Evolutionary conservation across 2,113 vertebrate species (phyloP).

Genomic region (Hypomesus transpacificus): DNA sequence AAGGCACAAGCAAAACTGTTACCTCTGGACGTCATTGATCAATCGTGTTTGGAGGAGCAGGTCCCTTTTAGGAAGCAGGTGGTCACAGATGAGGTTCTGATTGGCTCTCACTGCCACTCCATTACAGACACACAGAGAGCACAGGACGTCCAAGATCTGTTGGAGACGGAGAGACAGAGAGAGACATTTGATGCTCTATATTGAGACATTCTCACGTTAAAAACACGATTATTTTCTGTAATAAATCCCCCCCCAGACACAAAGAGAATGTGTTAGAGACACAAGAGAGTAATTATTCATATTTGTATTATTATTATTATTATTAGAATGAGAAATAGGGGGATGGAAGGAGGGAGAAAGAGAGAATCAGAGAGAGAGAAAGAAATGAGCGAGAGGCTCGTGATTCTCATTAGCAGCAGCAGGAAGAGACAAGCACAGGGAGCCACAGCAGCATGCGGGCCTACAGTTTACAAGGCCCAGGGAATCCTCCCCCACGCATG

Average conservation of each 20-base stretch:
- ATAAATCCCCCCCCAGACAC: too few species aligned
- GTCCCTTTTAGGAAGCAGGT: slow-evolving; percentile 90
- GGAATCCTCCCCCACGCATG: slow-evolving; percentile 1
- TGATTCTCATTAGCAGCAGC: background rate
- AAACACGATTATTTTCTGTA: too few species aligned
- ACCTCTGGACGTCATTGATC: slow-evolving; percentile 97
- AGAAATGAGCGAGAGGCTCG: background rate
- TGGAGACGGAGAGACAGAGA: slow-evolving; percentile 6
- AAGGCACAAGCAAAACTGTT: slow-evolving; percentile 14
- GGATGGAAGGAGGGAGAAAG: background rate
- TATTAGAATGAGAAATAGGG: too few species aligned
- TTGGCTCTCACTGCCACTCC: slow-evolving; percentile 95
- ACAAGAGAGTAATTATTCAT: too few species aligned
- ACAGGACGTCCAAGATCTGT: slow-evolving; percentile 92
- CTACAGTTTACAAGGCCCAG: slow-evolving; percentile 6
- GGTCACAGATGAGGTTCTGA: slow-evolving; percentile 95
- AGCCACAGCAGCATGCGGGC: slow-evolving; percentile 4
- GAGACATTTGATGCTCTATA: background rate
- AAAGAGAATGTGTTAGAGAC: too few species aligned
- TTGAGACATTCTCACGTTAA: too few species aligned
- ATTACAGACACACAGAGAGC: slow-evolving; percentile 94
- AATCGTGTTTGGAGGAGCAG: slow-evolving; percentile 90
- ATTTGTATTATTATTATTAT: too few species aligned
- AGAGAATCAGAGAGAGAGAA: background rate
- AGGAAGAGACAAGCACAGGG: background rate